These are phyloP conservation scores for Serripes groenlandicus DNA, from an alignment of 2,888 invertebrate species.

Conservation along the genomic window DNA sequence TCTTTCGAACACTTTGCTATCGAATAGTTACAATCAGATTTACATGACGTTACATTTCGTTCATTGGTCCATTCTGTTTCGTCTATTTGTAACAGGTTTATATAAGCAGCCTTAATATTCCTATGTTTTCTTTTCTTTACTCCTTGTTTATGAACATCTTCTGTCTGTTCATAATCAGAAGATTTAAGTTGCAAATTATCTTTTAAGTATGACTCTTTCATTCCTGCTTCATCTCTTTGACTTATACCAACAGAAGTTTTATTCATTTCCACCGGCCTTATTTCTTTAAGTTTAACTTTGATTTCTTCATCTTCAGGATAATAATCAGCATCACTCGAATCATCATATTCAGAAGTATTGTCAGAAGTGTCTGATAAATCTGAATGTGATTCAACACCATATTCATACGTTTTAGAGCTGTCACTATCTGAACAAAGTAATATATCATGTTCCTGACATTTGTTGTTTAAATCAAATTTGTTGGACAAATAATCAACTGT, in stretches of 20 bases:
- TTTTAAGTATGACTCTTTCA: neutral
- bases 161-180: neutral
- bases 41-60: no score
- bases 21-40: neutral
- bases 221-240: neutral
- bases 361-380: neutral
- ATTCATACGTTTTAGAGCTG: neutral
- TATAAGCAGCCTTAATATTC: neutral
- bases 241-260: no score
- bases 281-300: slow-evolving; percentile 10
- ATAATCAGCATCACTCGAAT: slow-evolving; percentile 16
- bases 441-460: neutral
- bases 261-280: neutral
- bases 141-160: neutral
- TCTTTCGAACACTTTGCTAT: neutral
- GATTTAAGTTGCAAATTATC: neutral
- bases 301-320: slow-evolving; percentile 7
- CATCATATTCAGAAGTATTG: neutral
- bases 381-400: neutral
- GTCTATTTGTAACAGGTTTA: neutral
- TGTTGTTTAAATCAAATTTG: neutral
- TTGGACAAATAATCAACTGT: no score
- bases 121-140: neutral
- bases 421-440: slow-evolving; percentile 1
- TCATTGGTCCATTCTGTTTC: neutral